phyloP scores from a whole-genome alignment of 2,113 vertebrate genomes.

The Naja naja region DNA sequence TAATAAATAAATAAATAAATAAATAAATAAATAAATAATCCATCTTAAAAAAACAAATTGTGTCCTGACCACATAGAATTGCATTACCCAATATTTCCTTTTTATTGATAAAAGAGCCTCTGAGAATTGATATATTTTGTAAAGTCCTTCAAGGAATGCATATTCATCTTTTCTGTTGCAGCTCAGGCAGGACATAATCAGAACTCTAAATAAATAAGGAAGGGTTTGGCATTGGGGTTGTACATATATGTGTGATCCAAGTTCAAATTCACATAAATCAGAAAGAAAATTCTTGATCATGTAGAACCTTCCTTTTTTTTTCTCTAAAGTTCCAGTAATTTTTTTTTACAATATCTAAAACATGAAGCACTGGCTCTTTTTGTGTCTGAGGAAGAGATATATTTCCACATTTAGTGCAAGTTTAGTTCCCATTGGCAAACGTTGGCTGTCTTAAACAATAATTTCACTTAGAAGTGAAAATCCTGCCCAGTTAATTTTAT shows the following conservation, averaged over 20 bases:
- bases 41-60: background rate
- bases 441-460: background rate
- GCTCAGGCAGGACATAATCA: background rate
- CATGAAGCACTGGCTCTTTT: conserved; percentile 20
- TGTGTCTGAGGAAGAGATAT: conserved; percentile 24
- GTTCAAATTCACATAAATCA: background rate
- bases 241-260: background rate
- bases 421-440: conserved; percentile 33
- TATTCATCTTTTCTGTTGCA: background rate
- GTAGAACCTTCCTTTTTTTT: background rate
- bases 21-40: no score
- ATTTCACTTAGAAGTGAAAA: background rate
- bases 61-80: background rate
- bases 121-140: background rate
- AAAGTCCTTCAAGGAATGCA: background rate
- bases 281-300: background rate
- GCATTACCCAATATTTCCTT: background rate
- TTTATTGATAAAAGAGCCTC: background rate
- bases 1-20: no score
- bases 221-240: background rate
- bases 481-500: conserved; percentile 8
- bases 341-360: background rate
- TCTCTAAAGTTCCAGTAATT: background rate
- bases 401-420: conserved; percentile 36
- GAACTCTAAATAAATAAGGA: background rate